phyloP scores from a whole-genome alignment of 1,140 invertebrate genomes.

The Zaprionus vittiger region DNA sequence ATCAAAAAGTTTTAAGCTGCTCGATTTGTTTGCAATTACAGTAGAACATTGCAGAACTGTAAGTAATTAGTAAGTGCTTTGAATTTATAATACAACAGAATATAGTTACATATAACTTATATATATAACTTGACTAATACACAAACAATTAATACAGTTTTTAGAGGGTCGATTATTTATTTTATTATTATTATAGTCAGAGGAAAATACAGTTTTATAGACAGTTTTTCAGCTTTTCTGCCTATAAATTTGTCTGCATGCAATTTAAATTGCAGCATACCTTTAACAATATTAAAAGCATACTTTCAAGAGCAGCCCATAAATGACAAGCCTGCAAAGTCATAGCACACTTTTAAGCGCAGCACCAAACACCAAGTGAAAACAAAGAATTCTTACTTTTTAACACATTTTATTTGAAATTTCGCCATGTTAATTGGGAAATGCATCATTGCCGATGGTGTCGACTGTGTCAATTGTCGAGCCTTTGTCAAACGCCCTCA shows the following conservation, averaged over 20 bases:
- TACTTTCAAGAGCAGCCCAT: background rate
- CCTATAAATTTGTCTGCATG: background rate
- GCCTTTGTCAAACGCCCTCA: background rate
- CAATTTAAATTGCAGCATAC: background rate
- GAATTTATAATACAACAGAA: too few species aligned
- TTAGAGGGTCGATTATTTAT: too few species aligned
- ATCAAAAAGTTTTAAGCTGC: background rate
- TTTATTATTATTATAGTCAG: too few species aligned
- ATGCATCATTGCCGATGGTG: background rate
- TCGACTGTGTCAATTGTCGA: background rate
- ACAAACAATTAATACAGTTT: too few species aligned
- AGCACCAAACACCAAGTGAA: background rate
- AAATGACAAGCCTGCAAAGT: background rate
- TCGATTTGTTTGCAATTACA: background rate
- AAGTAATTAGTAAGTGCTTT: too few species aligned
- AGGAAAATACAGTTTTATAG: too few species aligned
- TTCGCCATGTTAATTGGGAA: background rate
- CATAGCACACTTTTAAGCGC: background rate
- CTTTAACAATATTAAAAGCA: background rate
- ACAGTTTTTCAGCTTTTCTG: too few species aligned
- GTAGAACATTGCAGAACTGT: too few species aligned
- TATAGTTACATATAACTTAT: too few species aligned
- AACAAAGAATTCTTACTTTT: background rate
- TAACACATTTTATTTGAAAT: background rate
- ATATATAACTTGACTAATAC: too few species aligned